These are phyloP conservation scores for Steinernema feltiae DNA, from an alignment of 1,140 invertebrate genomes.

Conservation along the genomic window DNA sequence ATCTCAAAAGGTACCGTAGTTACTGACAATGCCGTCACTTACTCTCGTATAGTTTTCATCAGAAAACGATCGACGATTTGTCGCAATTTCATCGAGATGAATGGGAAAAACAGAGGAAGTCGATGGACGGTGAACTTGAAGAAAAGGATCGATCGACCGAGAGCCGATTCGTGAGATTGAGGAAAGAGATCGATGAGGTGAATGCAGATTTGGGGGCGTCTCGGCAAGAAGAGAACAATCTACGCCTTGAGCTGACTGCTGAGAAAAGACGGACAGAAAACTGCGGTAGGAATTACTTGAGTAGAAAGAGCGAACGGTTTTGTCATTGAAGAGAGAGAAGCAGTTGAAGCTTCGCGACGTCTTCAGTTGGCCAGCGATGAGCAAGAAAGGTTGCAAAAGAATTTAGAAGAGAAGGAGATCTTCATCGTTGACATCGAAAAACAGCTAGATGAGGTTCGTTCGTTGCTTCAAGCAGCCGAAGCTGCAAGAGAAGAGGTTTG, in stretches of 20 bases:
- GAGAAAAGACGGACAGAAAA: background rate
- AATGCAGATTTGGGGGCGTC: background rate
- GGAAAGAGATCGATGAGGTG: background rate
- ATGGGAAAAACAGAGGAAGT: background rate
- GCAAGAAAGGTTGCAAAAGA: background rate
- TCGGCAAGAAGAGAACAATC: background rate
- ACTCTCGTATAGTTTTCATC: background rate
- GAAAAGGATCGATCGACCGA: background rate
- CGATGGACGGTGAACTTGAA: background rate
- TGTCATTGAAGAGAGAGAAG: background rate
- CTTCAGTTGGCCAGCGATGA: background rate
- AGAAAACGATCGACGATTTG: conserved; percentile 7
- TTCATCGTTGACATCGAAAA: background rate
- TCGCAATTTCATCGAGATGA: background rate
- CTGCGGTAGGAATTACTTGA: background rate
- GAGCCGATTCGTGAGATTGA: background rate
- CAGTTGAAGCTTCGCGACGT: background rate
- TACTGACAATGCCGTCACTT: background rate
- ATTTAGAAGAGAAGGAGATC: background rate
- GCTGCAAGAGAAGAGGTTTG: background rate
- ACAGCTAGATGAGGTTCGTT: background rate
- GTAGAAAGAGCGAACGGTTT: background rate
- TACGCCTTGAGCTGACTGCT: background rate
- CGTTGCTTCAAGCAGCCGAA: background rate
- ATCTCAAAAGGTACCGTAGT: background rate